Percentiles rank a stretch among this genome's conserved stretches.
phyloP scores from a whole-genome alignment of 2,113 vertebrate species.

The Nibea albiflora region DNA sequence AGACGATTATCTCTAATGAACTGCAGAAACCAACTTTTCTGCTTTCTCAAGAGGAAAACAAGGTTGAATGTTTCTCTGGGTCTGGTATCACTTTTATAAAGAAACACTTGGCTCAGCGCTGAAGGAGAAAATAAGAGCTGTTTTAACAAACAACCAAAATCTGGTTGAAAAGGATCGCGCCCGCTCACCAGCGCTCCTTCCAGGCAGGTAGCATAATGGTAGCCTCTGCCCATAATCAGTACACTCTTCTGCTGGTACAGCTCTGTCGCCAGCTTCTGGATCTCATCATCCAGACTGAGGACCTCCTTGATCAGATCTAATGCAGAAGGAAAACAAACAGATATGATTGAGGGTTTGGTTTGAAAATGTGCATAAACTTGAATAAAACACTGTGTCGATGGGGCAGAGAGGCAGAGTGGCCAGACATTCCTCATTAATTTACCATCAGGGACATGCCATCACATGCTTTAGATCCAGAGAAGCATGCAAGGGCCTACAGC shows the following conservation, averaged over 20 bases:
- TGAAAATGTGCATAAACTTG: background rate
- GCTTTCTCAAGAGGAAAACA: background rate
- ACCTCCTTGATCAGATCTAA: slow-evolving; percentile 97
- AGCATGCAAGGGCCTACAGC: slow-evolving; percentile 49
- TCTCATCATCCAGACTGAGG: slow-evolving; percentile 96
- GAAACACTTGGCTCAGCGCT: background rate
- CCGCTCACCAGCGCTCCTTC: slow-evolving; percentile 94
- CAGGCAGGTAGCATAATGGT: slow-evolving; percentile 96
- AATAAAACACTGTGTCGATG: slow-evolving; percentile 6
- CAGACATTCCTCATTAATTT: slow-evolving; percentile 67
- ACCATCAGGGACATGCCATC: slow-evolving; percentile 48
- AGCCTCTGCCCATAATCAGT: slow-evolving; percentile 98
- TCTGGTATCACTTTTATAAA: background rate
- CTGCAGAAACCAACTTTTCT: background rate
- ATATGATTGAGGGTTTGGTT: background rate
- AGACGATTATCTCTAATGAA: background rate
- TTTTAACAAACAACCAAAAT: background rate
- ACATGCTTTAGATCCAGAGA: slow-evolving; percentile 71
- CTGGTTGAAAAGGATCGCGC: background rate
- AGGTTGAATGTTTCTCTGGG: background rate
- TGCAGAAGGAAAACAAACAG: slow-evolving; percentile 8
- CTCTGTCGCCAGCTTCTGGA: slow-evolving; percentile 93
- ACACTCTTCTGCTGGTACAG: slow-evolving; percentile 98
- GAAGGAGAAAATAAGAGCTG: background rate
- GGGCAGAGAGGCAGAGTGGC: slow-evolving; percentile 19